Base-by-base conservation (phyloP, 2,113 vertebrate genomes). In the Herpetotheres cachinnans region DNA sequence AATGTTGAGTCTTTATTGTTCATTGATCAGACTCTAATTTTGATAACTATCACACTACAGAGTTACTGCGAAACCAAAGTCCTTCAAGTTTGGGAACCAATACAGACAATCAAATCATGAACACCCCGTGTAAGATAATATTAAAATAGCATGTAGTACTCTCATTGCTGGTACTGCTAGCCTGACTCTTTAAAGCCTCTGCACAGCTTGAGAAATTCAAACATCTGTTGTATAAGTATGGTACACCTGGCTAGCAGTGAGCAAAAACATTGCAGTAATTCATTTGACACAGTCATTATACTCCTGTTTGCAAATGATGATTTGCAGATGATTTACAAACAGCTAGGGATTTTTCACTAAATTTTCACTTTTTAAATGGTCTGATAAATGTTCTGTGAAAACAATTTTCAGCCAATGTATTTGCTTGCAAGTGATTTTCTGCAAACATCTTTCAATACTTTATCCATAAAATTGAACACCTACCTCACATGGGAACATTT, bases 311-410 rank as follows among this genome's bases (percentile, higher is more conserved):
- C 81, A 96, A 96, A 97, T 95, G 93, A 94, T 89, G 90, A 97
- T 97, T 97, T 97, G 95, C 94, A 97, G 93, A 95, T 96, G 93
- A 95, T 96, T 97, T 97, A 97, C 83, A 96, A 96, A 97, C 81
- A 97, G 94, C 91, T 87, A 91, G 58, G 89, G 94, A 93, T 95
- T 96, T 97, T 97, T 96, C 96, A 96, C 84, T 97, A 95, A 97
- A 95, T 97, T 97, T 96, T 95, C 95, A 95, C 95, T 94, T 95
- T 97, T 96, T 83, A 95, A 97, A 95, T 88, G 86, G 24, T 86
- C 87, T 96, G 94, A 95, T 95, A 96, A 97, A 97, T 94, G 93
- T 95, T 91, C 89, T 97, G 94, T 95, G 93, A 96, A 96, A 96
- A 94, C 89, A 91, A 93, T 97, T 97, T 96, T 96, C 96, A 94